A percentile compares a stretch with the other conserved stretches of the same genome.
These are phyloP conservation scores for Pteria penguin DNA, from an alignment of 2,888 invertebrate genomes.

Conservation along the genomic window DNA sequence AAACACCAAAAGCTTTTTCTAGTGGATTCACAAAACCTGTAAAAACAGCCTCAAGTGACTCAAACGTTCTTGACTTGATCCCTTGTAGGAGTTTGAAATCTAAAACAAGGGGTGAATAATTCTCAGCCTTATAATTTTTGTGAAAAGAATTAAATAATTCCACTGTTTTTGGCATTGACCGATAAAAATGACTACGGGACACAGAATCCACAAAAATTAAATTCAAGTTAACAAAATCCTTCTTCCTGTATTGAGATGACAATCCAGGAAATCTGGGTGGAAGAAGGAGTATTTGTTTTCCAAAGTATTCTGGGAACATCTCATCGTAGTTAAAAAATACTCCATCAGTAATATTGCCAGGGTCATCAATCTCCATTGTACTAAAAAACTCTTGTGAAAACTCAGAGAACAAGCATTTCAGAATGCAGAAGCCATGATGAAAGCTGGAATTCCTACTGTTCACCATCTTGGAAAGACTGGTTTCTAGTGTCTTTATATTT, in stretches of 20 bases:
- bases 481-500: neutral
- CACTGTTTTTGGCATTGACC: conserved; percentile 64
- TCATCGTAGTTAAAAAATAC: neutral
- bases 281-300: conserved; percentile 30
- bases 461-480: neutral
- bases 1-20: conserved; percentile 61
- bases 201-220: conserved; percentile 69
- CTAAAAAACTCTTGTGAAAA: neutral
- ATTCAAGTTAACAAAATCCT: conserved; percentile 58
- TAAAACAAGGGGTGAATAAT: conserved; percentile 45
- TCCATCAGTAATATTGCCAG: neutral
- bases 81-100: conserved; percentile 70
- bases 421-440: conserved; percentile 48
- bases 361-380: no score
- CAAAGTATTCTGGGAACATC: neutral
- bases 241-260: neutral
- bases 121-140: neutral
- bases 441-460: neutral
- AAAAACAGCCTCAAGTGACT: conserved; percentile 66
- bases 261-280: conserved; percentile 4
- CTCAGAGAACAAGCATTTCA: conserved; percentile 32
- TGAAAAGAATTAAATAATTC: conserved; percentile 48
- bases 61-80: conserved; percentile 68
- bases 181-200: conserved; percentile 68
- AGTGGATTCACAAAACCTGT: conserved; percentile 62